Evolutionary conservation across 2,797 vertebrate genomes (phyloP).

Genomic region (Coregonus sp.): DNA sequence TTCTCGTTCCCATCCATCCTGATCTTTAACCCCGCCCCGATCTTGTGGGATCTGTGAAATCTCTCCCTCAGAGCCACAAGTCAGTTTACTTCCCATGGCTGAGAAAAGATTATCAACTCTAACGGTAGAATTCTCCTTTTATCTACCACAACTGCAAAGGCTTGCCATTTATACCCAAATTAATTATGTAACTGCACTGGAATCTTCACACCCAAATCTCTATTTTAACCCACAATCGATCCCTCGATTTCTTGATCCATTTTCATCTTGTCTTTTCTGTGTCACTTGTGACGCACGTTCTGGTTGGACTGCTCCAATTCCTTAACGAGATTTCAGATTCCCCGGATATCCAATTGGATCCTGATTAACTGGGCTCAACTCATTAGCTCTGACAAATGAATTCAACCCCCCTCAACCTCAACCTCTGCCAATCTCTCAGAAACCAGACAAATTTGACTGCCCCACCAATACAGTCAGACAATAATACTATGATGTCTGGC

Average conservation of each 20-base stretch:
- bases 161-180: neutral
- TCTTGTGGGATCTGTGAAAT: neutral
- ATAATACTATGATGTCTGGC: neutral
- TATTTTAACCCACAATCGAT: neutral
- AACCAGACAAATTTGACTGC: neutral
- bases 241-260: neutral
- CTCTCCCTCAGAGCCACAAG: neutral
- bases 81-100: neutral
- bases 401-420: constrained; percentile 53
- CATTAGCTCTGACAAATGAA: constrained; percentile 74
- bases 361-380: constrained; percentile 77
- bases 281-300: constrained; percentile 71
- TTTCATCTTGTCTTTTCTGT: constrained; percentile 22
- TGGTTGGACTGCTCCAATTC: constrained; percentile 71
- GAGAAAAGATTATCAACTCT: neutral
- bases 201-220: neutral
- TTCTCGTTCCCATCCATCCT: neutral
- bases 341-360: constrained; percentile 77
- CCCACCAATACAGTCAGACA: neutral
- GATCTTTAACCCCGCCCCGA: constrained; percentile 3
- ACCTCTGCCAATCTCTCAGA: constrained; percentile 19
- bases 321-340: constrained; percentile 74
- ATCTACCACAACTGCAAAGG: neutral
- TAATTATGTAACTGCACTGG: neutral
- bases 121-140: neutral